These are phyloP conservation scores for Trilocha varians DNA, from an alignment of 2,888 invertebrate species.

Conservation along the genomic window DNA sequence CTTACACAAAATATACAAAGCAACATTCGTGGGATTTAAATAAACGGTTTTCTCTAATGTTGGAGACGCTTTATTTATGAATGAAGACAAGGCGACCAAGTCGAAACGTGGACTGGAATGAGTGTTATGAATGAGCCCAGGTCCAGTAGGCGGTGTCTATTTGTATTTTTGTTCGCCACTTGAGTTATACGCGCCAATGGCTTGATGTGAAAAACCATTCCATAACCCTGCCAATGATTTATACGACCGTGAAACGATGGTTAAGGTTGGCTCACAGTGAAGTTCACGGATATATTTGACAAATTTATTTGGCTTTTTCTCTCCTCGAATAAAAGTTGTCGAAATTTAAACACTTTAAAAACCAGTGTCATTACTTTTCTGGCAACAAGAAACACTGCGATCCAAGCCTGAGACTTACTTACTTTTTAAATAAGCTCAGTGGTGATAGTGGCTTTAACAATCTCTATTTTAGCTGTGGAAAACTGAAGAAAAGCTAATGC, in stretches of 20 bases:
- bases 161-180: slow-evolving; percentile 62
- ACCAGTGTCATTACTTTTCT: too few relatives aligned
- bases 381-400: too few relatives aligned
- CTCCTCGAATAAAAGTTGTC: not conserved
- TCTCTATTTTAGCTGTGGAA: too few relatives aligned
- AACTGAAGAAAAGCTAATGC: too few relatives aligned
- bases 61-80: slow-evolving; percentile 34
- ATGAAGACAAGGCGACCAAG: slow-evolving; percentile 26
- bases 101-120: slow-evolving; percentile 36
- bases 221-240: slow-evolving; percentile 55
- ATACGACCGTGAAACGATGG: slow-evolving; percentile 47
- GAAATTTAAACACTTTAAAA: too few relatives aligned
- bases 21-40: slow-evolving; percentile 31
- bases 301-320: not conserved
- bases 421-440: too few relatives aligned
- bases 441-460: too few relatives aligned
- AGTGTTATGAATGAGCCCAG: slow-evolving; percentile 53
- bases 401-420: too few relatives aligned
- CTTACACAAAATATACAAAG: slow-evolving; percentile 50
- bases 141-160: slow-evolving; percentile 51
- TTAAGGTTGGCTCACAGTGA: slow-evolving; percentile 25
- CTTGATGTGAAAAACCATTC: slow-evolving; percentile 54
- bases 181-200: slow-evolving; percentile 56
- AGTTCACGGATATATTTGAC: not conserved
- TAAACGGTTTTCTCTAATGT: slow-evolving; percentile 13